Conservation (phyloP, 2,113 vertebrate species). For the Crocuta crocuta region DNA sequence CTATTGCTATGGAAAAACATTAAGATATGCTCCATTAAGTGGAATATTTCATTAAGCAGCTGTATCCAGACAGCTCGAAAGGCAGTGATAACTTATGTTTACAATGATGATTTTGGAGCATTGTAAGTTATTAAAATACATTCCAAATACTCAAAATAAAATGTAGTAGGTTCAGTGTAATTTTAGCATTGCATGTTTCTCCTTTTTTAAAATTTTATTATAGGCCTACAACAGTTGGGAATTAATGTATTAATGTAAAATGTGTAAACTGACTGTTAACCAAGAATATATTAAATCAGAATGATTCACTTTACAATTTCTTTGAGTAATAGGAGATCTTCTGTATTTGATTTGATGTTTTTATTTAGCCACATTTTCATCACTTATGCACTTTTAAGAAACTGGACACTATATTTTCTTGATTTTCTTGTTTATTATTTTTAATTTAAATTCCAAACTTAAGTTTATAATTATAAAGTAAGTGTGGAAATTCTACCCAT, state of each 20-base stretch:
- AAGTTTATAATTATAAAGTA: not conserved
- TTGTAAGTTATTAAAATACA: not conserved
- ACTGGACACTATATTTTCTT: not conserved
- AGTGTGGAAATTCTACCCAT: not conserved
- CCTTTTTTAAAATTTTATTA: not conserved
- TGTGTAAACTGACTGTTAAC: not conserved
- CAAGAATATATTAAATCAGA: not conserved
- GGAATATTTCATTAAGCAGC: not conserved
- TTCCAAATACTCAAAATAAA: constrained; percentile 18
- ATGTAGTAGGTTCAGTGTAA: not conserved
- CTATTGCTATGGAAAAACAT: not conserved
- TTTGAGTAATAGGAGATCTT: not conserved
- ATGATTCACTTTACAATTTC: not conserved
- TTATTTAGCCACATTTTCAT: not conserved
- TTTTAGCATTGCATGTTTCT: not conserved
- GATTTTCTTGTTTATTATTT: not conserved
- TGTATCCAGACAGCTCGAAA: not conserved
- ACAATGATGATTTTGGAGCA: not conserved
- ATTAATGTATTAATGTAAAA: not conserved
- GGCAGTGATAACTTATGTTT: not conserved
- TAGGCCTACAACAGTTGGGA: not conserved
- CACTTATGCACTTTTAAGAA: not conserved
- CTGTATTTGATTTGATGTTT: not conserved
- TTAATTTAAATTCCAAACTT: not conserved
- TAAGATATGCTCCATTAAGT: not conserved